Percentiles rank a stretch among this genome's conserved stretches.
Conservation (phyloP, 1,140 invertebrate species). For the Archivesica marissinica region DNA sequence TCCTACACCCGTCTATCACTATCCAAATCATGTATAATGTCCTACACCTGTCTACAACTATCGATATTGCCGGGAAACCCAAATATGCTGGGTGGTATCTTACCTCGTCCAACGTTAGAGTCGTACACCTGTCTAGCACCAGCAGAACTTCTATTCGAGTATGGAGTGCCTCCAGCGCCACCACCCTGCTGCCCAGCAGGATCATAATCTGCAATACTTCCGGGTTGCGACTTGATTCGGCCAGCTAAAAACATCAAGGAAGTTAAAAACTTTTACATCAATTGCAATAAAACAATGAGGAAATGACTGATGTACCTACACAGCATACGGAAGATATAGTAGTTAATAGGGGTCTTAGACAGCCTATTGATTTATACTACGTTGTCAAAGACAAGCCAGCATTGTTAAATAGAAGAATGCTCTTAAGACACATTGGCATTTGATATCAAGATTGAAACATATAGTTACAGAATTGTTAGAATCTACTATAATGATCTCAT, state of each 20-base stretch:
- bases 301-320: neutral
- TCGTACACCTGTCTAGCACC: constrained; percentile 73
- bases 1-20: too few species aligned
- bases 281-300: neutral
- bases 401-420: too few species aligned
- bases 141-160: constrained; percentile 69
- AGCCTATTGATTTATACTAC: too few species aligned
- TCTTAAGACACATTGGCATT: too few species aligned
- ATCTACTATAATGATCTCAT: too few species aligned
- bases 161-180: constrained; percentile 66
- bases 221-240: constrained; percentile 51
- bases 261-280: neutral
- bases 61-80: too few species aligned
- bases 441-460: too few species aligned
- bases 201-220: constrained; percentile 73
- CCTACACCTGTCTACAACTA: too few species aligned
- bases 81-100: neutral
- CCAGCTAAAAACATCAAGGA: constrained; percentile 21
- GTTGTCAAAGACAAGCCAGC: too few species aligned
- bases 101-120: constrained; percentile 72
- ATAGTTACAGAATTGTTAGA: too few species aligned
- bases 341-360: neutral
- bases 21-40: too few species aligned
- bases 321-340: neutral
- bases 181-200: constrained; percentile 38